Conservation (phyloP, 2,797 vertebrate genomes). For the Sparus aurata region DNA sequence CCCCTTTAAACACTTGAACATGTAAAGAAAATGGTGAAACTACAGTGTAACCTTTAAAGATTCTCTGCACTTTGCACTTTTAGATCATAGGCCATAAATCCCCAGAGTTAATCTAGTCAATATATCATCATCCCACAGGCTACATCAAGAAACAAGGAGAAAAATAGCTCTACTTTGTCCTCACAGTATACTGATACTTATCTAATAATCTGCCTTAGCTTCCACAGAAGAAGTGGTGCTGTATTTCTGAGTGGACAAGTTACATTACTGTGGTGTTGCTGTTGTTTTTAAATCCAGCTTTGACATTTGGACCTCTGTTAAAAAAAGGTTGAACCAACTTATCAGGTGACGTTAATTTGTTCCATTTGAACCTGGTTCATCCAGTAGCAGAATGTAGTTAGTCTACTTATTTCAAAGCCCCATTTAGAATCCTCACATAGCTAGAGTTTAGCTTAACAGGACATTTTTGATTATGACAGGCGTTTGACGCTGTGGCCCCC, state of each 20-base stretch:
- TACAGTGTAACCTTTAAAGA: too few relatives aligned
- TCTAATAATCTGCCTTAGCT: too few relatives aligned
- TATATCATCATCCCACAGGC: not conserved
- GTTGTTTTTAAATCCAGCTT: not conserved
- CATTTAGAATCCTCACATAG: not conserved
- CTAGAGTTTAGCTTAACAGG: not conserved
- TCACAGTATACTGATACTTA: not conserved
- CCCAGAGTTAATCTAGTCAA: not conserved
- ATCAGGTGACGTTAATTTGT: constrained; percentile 1
- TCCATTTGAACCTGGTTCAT: not conserved
- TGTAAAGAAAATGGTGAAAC: too few relatives aligned
- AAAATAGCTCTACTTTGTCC: not conserved
- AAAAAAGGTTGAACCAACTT: not conserved
- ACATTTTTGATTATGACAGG: not conserved
- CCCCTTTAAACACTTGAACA: too few relatives aligned
- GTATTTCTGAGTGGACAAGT: too few relatives aligned
- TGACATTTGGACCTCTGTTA: not conserved
- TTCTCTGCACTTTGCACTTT: not conserved
- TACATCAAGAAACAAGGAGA: too few relatives aligned
- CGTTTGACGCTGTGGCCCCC: not conserved
- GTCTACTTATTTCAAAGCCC: not conserved
- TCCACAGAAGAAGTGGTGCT: too few relatives aligned
- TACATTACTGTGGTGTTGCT: too few relatives aligned
- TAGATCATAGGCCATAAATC: not conserved
- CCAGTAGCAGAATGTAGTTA: not conserved